Percentiles rank a stretch among this genome's conserved stretches.
These are phyloP conservation scores for Chlorops oryzae DNA, from an alignment of 1,140 invertebrate genomes.

Conservation along the genomic window DNA sequence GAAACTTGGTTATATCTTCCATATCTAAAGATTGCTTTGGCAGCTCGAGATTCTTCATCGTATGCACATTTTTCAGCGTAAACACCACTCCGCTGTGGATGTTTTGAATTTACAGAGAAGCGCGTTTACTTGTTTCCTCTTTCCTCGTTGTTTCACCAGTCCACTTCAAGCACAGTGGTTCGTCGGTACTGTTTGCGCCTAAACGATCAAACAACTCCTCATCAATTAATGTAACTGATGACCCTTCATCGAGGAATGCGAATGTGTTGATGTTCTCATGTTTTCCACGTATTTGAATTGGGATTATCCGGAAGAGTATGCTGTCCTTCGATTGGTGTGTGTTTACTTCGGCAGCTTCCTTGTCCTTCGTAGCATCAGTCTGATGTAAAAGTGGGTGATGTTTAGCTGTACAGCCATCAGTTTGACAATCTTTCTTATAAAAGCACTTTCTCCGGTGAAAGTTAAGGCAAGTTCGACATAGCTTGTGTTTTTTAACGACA, in stretches of 20 bases:
- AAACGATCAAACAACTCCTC: background rate
- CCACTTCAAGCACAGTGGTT: slow-evolving; percentile 3
- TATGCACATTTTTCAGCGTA: background rate
- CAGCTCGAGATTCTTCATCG: too few species aligned
- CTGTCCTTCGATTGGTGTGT: too few species aligned
- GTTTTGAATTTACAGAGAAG: background rate
- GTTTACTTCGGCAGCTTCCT: background rate
- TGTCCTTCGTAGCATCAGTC: background rate
- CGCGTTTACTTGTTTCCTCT: background rate
- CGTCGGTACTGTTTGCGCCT: background rate
- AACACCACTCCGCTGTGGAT: background rate
- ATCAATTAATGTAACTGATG: slow-evolving; percentile 1
- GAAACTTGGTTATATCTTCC: too few species aligned
- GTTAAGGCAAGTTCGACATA: slow-evolving; percentile 3
- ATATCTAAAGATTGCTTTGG: too few species aligned
- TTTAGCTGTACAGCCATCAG: slow-evolving; percentile 3
- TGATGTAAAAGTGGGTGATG: slow-evolving; percentile 7
- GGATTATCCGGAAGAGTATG: too few species aligned
- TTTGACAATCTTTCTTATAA: slow-evolving; percentile 2
- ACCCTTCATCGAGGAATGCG: slow-evolving; percentile 4
- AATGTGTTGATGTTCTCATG: too few species aligned
- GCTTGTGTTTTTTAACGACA: background rate
- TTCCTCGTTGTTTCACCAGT: background rate
- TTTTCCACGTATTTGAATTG: too few species aligned
- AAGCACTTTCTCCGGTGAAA: background rate